A percentile compares a stretch with the other conserved stretches of the same genome.
Conservation (phyloP, 2,113 vertebrate species). For the Pongo pygmaeus region DNA sequence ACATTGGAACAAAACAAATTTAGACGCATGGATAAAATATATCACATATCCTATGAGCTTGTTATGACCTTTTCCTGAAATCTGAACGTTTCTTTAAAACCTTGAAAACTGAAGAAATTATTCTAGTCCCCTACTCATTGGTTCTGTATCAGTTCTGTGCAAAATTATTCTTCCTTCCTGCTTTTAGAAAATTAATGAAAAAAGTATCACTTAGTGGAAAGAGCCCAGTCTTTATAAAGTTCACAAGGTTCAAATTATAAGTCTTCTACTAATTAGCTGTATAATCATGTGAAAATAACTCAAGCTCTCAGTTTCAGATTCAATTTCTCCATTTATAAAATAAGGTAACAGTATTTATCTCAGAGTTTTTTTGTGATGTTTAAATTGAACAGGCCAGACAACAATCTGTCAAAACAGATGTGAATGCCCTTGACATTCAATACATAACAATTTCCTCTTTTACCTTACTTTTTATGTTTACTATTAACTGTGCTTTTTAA, state of each 20-base stretch:
- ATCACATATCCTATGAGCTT: neutral
- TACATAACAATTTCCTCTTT: neutral
- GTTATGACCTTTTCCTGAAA: neutral
- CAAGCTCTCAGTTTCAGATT: neutral
- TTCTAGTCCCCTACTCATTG: neutral
- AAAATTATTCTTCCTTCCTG: neutral
- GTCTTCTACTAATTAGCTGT: neutral
- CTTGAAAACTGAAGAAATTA: neutral
- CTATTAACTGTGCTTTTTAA: neutral
- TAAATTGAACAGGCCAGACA: neutral
- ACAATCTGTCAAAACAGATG: neutral
- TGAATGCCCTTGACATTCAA: neutral
- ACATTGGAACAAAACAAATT: neutral
- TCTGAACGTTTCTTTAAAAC: neutral
- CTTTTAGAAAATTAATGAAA: constrained; percentile 37
- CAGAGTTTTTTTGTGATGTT: neutral
- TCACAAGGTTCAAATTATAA: neutral
- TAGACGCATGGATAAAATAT: neutral
- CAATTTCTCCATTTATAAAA: neutral
- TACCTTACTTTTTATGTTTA: neutral
- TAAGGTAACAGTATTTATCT: neutral
- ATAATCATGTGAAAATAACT: constrained; percentile 1
- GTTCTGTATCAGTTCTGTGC: neutral
- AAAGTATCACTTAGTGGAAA: neutral
- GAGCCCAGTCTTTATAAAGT: neutral